Percentiles rank a stretch among this genome's conserved stretches.
These are phyloP conservation scores for Atherinomorus stipes DNA, from an alignment of 2,113 vertebrate species.

Conservation along the genomic window DNA sequence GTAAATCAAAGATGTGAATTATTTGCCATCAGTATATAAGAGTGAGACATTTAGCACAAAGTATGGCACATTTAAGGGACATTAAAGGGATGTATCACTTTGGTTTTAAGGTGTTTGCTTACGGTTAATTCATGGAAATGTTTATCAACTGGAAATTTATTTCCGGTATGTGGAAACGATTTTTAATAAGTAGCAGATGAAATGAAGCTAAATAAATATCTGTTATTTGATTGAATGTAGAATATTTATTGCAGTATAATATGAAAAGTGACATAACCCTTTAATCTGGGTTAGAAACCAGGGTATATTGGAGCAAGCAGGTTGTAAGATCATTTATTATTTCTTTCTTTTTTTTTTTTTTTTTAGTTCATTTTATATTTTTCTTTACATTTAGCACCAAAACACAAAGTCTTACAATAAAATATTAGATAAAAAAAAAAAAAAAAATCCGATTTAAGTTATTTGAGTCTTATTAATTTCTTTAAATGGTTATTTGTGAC, in stretches of 20 bases:
- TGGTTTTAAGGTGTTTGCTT: not conserved
- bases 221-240: not conserved
- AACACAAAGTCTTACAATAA: no score
- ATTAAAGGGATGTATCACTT: conserved; percentile 37
- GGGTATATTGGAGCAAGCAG: conserved; percentile 1
- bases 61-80: not conserved
- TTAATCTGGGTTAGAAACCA: conserved; percentile 16
- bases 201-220: not conserved
- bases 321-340: not conserved
- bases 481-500: not conserved
- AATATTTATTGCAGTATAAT: not conserved
- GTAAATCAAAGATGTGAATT: conserved; percentile 25
- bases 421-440: no score
- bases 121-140: not conserved
- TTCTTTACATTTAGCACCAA: no score
- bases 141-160: not conserved
- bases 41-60: conserved; percentile 45
- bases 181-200: not conserved
- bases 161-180: not conserved
- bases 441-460: conserved; percentile 4
- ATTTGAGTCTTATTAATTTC: not conserved
- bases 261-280: conserved; percentile 31
- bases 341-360: not conserved
- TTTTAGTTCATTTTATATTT: not conserved
- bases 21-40: conserved; percentile 25